phyloP scores from a whole-genome alignment of 2,888 invertebrate genomes.

The Steinernema hermaphroditum region DNA sequence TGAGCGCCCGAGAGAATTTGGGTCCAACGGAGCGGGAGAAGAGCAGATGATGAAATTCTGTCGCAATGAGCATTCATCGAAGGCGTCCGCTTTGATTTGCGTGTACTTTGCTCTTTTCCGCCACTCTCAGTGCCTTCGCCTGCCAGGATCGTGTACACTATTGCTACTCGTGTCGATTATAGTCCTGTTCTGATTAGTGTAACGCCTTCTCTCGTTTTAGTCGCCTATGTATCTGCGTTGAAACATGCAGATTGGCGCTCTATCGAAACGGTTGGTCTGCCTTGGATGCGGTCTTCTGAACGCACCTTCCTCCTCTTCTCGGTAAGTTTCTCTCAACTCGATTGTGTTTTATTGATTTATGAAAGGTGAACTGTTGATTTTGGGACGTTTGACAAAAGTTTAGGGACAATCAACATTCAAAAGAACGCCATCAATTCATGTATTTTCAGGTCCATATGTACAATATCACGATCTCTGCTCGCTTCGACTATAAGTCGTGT shows the following conservation, averaged over 20 bases:
- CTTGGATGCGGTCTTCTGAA: neutral
- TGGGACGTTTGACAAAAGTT: too few species aligned
- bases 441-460: neutral
- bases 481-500: neutral
- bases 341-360: neutral
- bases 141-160: neutral
- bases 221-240: neutral
- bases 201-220: conserved; percentile 7
- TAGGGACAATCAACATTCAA: too few species aligned
- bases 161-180: too few species aligned
- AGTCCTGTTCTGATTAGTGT: neutral
- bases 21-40: neutral
- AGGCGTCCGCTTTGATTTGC: neutral
- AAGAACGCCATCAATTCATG: too few species aligned
- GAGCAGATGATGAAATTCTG: conserved; percentile 15
- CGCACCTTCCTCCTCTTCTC: neutral
- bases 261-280: neutral
- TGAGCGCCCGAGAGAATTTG: neutral
- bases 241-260: neutral
- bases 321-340: neutral
- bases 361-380: too few species aligned
- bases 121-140: neutral
- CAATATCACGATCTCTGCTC: conserved; percentile 5
- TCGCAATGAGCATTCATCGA: neutral
- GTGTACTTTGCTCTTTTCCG: conserved; percentile 2